Base-by-base conservation (phyloP, 2,888 invertebrate species). In the Nysson spinosus region DNA sequence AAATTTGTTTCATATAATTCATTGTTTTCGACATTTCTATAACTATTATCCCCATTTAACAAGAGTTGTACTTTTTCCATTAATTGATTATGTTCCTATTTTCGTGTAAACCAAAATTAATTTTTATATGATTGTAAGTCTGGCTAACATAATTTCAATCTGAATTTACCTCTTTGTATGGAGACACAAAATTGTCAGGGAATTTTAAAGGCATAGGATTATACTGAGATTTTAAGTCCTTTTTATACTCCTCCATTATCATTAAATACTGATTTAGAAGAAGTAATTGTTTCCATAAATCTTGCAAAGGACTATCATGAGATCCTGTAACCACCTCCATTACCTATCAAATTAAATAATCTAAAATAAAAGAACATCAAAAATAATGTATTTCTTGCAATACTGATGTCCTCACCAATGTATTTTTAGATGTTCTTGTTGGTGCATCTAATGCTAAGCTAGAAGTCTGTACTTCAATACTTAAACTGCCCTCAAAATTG, bases 201-300 rank as follows among this genome's bases (percentile, higher is more conserved):
- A 78, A 79, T 44, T 65, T 35, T 32, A 79, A 37, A 1, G 67
- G 62, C 52, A 28, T 49, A 50, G 37, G 37, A 71, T 30, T 57
- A 24, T 54, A 24, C n/a, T 52, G 32, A 12, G 64, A 56, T 19
- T 49, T 56, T 40, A 43, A 28, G 50, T 74, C 60, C 22, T 65
- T 69, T 32, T 58, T 67, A 47, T 72, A 76, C 9, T 61, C 43
- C 12, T 79, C 75, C 26, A 79, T 44, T n/a, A 77, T 71, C 9
- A 55, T 56, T 42, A 83, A 57, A 50, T 77, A 81, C 9, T 72
- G 55, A 26, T 75, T 20, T 17, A 83, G 61, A 20, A 81, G 42
- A n/a, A 70, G 17, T 14, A 83, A 58, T 40, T 83, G 71, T 12
- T 70, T 28, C 81, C 82, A 80, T 5, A 83, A 39, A 16, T 72